Conservation (phyloP, 2,113 vertebrate species). For the Atherinomorus stipes region DNA sequence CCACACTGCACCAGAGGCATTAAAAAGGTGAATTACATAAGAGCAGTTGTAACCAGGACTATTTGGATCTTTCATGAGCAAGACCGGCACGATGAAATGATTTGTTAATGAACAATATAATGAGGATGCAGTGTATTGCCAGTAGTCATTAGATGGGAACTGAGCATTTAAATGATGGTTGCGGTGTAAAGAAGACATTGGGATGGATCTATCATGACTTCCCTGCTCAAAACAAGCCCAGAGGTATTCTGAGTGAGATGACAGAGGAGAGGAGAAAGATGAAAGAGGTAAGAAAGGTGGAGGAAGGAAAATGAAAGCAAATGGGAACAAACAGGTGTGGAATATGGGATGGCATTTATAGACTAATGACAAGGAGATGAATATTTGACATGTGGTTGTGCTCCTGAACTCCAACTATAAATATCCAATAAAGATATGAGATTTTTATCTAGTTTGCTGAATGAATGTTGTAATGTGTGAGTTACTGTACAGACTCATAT, state of each 20-base stretch:
- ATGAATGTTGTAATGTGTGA: neutral
- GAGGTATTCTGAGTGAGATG: neutral
- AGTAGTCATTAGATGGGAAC: neutral
- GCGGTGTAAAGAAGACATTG: neutral
- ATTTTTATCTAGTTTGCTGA: neutral
- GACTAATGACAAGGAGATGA: neutral
- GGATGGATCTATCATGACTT: neutral
- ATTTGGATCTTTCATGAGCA: neutral
- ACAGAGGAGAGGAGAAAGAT: neutral
- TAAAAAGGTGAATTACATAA: neutral
- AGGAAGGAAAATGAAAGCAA: neutral
- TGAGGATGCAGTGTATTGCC: too few relatives aligned
- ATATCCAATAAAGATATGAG: neutral
- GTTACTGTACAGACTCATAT: neutral
- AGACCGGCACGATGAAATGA: neutral
- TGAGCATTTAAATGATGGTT: neutral
- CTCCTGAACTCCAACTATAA: neutral
- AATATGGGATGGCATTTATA: neutral
- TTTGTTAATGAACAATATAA: neutral
- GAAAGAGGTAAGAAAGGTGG: neutral
- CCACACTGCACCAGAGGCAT: neutral
- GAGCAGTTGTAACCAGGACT: neutral
- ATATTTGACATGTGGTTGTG: neutral
- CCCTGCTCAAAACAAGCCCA: neutral
- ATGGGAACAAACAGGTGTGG: neutral